Conservation (phyloP, 2,113 vertebrate genomes). For the Nipponia nippon region DNA sequence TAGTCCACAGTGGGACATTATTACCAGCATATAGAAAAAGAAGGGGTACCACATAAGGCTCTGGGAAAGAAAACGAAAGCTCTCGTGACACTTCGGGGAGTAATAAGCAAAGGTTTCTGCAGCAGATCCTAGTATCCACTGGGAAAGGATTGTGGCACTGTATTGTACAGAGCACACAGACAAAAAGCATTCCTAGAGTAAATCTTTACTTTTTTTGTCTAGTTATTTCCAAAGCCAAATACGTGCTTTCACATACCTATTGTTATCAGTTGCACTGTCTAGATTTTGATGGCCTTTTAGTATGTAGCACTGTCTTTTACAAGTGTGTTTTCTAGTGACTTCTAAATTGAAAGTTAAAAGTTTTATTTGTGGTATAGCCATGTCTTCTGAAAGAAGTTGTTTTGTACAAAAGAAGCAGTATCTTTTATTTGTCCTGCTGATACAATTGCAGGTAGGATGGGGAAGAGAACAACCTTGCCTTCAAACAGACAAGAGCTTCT, state of each 20-base stretch:
- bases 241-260: not conserved
- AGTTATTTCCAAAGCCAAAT: not conserved
- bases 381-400: not conserved
- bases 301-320: not conserved
- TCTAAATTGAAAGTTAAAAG: not conserved
- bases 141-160: not conserved
- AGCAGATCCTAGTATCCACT: not conserved
- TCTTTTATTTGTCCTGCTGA: not conserved
- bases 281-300: not conserved
- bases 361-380: not conserved
- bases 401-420: not conserved
- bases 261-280: not conserved
- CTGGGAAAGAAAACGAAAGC: not conserved
- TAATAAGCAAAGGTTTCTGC: not conserved
- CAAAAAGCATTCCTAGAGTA: not conserved
- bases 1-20: not conserved
- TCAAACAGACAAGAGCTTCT: not conserved
- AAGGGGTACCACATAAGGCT: not conserved
- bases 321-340: not conserved
- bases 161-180: not conserved
- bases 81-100: not conserved
- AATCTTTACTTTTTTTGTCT: not conserved
- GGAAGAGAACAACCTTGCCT: not conserved
- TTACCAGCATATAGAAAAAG: not conserved
- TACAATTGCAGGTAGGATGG: not conserved